A percentile compares a stretch with the other conserved stretches of the same genome.
Conservation (phyloP, 2,888 invertebrate species). For the Alcis repandata region DNA sequence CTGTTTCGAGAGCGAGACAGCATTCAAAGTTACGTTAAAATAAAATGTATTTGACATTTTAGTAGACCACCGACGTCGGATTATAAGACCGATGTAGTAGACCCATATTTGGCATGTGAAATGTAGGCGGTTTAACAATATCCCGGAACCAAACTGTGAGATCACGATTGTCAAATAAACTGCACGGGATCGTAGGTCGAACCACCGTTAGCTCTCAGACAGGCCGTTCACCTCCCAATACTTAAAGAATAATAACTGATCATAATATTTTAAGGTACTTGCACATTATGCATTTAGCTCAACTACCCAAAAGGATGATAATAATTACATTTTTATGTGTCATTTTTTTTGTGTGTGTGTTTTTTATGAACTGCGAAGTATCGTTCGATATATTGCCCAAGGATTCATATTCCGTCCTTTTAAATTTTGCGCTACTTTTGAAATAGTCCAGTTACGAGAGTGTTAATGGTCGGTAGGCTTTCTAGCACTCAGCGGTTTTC, state of each 20-base stretch:
- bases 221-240: constrained; percentile 61
- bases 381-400: too few relatives aligned
- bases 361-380: too few relatives aligned
- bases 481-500: too few relatives aligned
- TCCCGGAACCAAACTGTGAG: constrained; percentile 47
- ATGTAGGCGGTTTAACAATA: constrained; percentile 17
- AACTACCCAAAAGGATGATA: too few relatives aligned
- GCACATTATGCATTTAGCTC: background rate
- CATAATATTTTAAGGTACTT: constrained; percentile 1
- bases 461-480: too few relatives aligned
- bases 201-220: constrained; percentile 58
- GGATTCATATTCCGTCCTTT: too few relatives aligned
- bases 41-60: background rate
- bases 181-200: constrained; percentile 60
- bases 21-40: background rate
- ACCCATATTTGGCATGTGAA: background rate
- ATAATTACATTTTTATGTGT: too few relatives aligned
- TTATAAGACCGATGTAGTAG: too few relatives aligned
- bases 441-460: too few relatives aligned
- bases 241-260: constrained; percentile 28
- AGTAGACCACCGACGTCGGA: background rate
- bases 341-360: too few relatives aligned
- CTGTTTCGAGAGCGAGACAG: too few relatives aligned
- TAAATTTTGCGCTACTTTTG: too few relatives aligned
- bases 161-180: constrained; percentile 61